Evolutionary conservation across 2,113 vertebrate species (phyloP).

Genomic region (Salvelinus alpinus): DNA sequence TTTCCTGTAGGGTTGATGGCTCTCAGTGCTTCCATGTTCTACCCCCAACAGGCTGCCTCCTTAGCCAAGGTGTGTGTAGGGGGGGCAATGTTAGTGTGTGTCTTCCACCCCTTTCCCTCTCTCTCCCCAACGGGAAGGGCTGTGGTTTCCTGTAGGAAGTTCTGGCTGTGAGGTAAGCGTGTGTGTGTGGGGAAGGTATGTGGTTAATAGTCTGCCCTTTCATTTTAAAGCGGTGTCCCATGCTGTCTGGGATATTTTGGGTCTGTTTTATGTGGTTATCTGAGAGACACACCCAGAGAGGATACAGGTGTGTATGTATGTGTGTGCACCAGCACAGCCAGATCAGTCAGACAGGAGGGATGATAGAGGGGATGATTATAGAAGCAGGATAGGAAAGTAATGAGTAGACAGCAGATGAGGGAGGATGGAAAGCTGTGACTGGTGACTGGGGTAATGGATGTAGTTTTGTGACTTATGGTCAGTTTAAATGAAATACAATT

Average conservation of each 20-base stretch:
- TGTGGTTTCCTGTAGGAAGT: slow-evolving; percentile 38
- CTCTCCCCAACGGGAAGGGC: slow-evolving; percentile 12
- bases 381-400: background rate
- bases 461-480: background rate
- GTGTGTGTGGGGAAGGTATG: background rate
- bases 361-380: background rate
- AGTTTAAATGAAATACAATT: no score
- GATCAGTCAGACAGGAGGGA: background rate
- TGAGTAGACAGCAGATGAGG: background rate
- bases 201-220: slow-evolving; percentile 10
- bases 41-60: slow-evolving; percentile 84
- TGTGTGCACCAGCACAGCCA: no score
- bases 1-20: slow-evolving; percentile 85
- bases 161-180: slow-evolving; percentile 43
- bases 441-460: background rate
- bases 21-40: slow-evolving; percentile 87
- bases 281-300: background rate
- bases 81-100: background rate
- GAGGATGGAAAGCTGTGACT: background rate
- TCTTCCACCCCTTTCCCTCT: no score
- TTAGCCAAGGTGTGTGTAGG: slow-evolving; percentile 74
- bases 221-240: slow-evolving; percentile 31
- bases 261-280: background rate
- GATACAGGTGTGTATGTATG: background rate
- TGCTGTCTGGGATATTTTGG: background rate